These are phyloP conservation scores for Schizotus pectinicornis DNA, from an alignment of 2,888 invertebrate species.

Conservation along the genomic window DNA sequence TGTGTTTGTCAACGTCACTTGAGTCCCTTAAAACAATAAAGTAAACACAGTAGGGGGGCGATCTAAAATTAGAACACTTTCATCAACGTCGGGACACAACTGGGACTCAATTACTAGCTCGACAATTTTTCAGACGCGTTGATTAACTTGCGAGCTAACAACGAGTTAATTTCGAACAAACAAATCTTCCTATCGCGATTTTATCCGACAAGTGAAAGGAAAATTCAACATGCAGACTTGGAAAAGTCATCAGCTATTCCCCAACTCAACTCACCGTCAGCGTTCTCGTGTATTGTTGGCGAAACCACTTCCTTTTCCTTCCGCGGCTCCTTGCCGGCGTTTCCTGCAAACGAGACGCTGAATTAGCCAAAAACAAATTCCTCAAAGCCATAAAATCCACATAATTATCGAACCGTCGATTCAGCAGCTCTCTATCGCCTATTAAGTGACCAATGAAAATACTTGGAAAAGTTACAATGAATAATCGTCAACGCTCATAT, in stretches of 20 bases:
- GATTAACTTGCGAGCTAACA: background rate
- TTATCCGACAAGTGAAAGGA: background rate
- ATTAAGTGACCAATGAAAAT: background rate
- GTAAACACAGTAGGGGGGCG: constrained; percentile 10
- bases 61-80: constrained; percentile 12
- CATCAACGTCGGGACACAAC: background rate
- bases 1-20: no score
- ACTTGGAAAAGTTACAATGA: constrained; percentile 2
- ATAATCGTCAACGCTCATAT: constrained; percentile 8
- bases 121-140: background rate
- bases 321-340: constrained; percentile 67
- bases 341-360: constrained; percentile 66
- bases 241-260: background rate
- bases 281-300: constrained; percentile 67
- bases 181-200: background rate
- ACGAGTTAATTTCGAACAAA: constrained; percentile 2
- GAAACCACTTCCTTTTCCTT: constrained; percentile 74
- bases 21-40: background rate
- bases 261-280: constrained; percentile 66
- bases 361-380: background rate
- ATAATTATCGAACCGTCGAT: no score
- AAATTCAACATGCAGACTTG: background rate
- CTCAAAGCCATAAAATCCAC: no score
- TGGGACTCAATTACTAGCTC: no score
- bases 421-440: no score